Evolutionary conservation across 1,140 invertebrate species (phyloP).

Genomic region (Chionoecetes opilio): DNA sequence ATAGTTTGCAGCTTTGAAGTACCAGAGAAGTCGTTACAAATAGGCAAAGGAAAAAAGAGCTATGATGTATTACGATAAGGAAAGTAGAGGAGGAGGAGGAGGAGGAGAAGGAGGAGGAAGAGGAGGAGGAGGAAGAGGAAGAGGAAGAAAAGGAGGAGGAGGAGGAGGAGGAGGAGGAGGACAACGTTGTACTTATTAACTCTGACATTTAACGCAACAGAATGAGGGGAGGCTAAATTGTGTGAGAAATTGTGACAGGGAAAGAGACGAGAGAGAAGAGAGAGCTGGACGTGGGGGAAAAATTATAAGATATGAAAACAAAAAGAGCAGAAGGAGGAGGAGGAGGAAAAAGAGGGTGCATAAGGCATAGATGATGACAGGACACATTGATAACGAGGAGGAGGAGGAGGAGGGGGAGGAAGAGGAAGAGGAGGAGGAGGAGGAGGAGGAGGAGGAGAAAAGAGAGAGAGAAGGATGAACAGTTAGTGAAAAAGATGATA

Average conservation of each 20-base stretch:
- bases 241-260: background rate
- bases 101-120: too few species aligned
- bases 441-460: background rate
- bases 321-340: background rate
- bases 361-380: conserved; percentile 5
- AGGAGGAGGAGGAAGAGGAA: background rate
- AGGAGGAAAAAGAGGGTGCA: background rate
- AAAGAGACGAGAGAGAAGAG: background rate
- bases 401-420: background rate
- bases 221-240: too few species aligned
- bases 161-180: background rate
- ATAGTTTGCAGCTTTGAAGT: too few species aligned
- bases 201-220: too few species aligned
- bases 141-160: background rate
- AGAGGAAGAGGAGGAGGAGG: background rate
- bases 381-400: background rate
- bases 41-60: too few species aligned
- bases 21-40: too few species aligned
- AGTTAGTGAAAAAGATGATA: background rate
- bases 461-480: background rate
- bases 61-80: too few species aligned
- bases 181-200: too few species aligned
- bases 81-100: too few species aligned
- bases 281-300: background rate
- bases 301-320: background rate